Conservation (phyloP, 2,113 vertebrate genomes). For the Cheilinus undulatus region DNA sequence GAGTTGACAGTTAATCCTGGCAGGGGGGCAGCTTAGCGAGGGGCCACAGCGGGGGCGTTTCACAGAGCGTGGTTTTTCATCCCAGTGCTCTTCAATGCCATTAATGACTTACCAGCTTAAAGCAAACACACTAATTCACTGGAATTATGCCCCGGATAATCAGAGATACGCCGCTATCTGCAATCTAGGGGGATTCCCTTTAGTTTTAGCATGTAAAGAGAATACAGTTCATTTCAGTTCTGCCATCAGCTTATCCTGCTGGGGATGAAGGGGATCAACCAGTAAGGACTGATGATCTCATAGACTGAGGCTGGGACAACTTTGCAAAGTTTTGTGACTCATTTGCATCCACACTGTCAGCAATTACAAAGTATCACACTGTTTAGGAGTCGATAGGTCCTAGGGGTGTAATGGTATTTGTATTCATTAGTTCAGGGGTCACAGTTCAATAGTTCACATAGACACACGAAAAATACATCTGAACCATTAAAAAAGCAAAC, state of each 20-base stretch:
- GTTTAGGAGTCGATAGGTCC: too few species aligned
- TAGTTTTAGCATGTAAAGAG: constrained; percentile 24
- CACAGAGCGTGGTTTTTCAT: constrained; percentile 52
- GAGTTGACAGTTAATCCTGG: constrained; percentile 70
- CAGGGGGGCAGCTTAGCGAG: constrained; percentile 58
- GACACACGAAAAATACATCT: too few species aligned
- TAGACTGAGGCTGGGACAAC: constrained; percentile 1
- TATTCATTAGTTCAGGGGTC: too few species aligned
- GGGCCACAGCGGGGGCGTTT: constrained; percentile 49
- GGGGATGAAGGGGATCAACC: constrained; percentile 5
- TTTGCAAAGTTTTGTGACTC: not conserved
- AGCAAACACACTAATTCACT: constrained; percentile 57
- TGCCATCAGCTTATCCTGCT: constrained; percentile 50
- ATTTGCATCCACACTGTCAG: constrained; percentile 15
- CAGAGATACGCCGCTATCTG: constrained; percentile 49
- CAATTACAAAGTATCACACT: too few species aligned
- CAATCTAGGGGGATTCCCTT: constrained; percentile 56
- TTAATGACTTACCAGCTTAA: constrained; percentile 74
- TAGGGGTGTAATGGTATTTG: too few species aligned
- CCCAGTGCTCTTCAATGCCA: constrained; percentile 55
- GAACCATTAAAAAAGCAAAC: too few species aligned
- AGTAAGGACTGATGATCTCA: constrained; percentile 20
- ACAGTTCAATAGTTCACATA: too few species aligned
- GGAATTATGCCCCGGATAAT: constrained; percentile 63
- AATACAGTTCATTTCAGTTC: constrained; percentile 53